Evolutionary conservation across 2,113 vertebrate genomes (phyloP), one percentile per base, ranked within the genome.

Genomic region (Poeciliopsis retropinna): DNA sequence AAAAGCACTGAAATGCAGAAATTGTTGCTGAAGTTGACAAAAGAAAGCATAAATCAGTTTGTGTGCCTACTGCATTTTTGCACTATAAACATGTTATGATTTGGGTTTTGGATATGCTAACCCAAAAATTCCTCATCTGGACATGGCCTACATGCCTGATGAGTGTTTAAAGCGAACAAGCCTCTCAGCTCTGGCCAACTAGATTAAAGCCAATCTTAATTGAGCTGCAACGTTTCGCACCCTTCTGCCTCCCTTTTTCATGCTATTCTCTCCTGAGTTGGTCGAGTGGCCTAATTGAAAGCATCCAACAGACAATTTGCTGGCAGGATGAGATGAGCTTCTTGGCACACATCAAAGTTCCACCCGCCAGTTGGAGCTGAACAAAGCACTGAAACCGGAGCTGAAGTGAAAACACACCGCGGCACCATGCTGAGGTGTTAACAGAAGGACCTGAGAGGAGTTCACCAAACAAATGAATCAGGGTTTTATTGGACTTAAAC

Each of bases 201-300:
- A 62, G 19, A 6, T 32, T 22, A 14, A 66, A 54, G 54, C 69
- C 64, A 28, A 27, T 74, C 47, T 37, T 65, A 25, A 79, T 64
- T 82, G 64, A 76, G 66, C 74, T 64, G 67, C 67, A 34, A 32
- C 57, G 66, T 73, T 67, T 69, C 30, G 57, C 68, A 41, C 67
- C 41, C 66, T 31, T 66, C 47, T 62, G 29, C 51, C 60, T 75
- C 28, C 19, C 28, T 60, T 74, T 78, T 65, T 86, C 51, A 71
- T 54, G 64, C 19, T 78, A 64, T 79, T 85, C 76, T 84, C 86
- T 70, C 67, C 65, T 68, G 85, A 79, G 80, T 69, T 60, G 81
- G 37, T 78, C 44, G 67, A 88, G 78, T 79, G 79, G 67, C 82
- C 88, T 80, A 75, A 87, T 88, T 87, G 69, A 82, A 78, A 60